Evolutionary conservation across 2,888 invertebrate species (phyloP), one percentile per base, ranked within the genome.

Genomic region (Phrixothrix hirtus): DNA sequence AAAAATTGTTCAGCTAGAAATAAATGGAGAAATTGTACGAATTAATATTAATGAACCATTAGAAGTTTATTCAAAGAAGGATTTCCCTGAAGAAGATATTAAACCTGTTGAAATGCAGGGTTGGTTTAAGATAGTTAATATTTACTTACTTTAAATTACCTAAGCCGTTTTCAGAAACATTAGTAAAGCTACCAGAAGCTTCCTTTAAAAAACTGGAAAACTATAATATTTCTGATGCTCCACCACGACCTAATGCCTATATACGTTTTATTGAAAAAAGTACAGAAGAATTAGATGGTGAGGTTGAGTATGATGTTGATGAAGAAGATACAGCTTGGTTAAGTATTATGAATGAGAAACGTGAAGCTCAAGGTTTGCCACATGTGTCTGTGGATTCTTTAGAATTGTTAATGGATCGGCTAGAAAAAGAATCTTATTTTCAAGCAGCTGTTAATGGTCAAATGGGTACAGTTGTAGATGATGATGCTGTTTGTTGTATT

Each of bases 281-380:
- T 5, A 86, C 88, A 0, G 96, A 97, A 73, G 96, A 97, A 72
- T 77, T 97, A 15, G 96, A 97, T 71, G 94, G 95, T 49, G 92
- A 88, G 67, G 85, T 87, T 4, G 98, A 98, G 74, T 99, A 98
- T 79, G 98, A 98, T 78, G 89, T 97, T 62, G 98, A 99, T 74
- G 98, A 98, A 73, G 97, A 98, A 78, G 98, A 99, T 69, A 89
- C 91, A 9, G 92, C 93, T 0, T 99, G 97, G 97, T 77, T 99
- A 53, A 82, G 86, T 25, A 82, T 93, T 44, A 87, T 95, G 60
- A 98, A 99, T 74, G 89, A 92, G 63, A 83, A 85, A 61, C 81
- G 98, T 36, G 80, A 83, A 43, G 83, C 85, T 30, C 83, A 86
- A 42, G 85, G 86, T 1, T 72, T 92, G 21, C 83, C 86, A 1